Base-by-base conservation (phyloP, 2,113 vertebrate genomes). In the Dryoscopus gambensis region DNA sequence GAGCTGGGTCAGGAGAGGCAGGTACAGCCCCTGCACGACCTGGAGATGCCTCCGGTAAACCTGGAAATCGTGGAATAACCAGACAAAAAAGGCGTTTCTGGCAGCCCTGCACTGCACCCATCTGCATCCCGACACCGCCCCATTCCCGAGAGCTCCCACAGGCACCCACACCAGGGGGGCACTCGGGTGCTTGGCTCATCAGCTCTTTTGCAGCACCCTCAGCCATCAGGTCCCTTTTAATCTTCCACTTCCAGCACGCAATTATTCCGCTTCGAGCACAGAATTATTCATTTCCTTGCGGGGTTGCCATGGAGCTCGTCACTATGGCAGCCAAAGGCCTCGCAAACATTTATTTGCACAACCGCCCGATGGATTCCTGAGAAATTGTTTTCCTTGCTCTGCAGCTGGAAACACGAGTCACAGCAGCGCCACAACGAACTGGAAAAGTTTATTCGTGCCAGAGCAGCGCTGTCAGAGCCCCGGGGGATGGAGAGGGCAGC, bases 291-390 rank as follows among this genome's bases (percentile, higher is more conserved):
- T 92, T 97, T 95, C 94, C 91, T 94, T 56, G 80, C 5, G 0
- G 76, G 73, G 95, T 95, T 96, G 93, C 96, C 77, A 96, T 96
- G 93, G 95, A 91, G 86, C 89, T 75, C 11, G 3, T 97, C 37
- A 2, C 95, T 17, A 96, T 91, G 95, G 94, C 94, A 96, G 78
- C 94, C 69, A 7, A 91, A 87, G 67, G 62, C 65, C 89, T 75
- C 8, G 21, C 60, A 95, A 95, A 95, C 87, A 91, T 94, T 75
- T 59, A 59, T 92, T 91, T 75, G 94, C 92, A 88, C 90, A 74
- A 81, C 25, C 33, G 50, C 85, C 59, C 1, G 3, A 40, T 35
- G 64, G 74, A 84, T 90, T 95, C 80, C 76, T 73, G 85, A 85
- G 88, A 95, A 90, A 65, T 49, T 79, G 63, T 80, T 97, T 94